Evolutionary conservation across 2,888 invertebrate species (phyloP).

Genomic region (Aspidiotus destructor): DNA sequence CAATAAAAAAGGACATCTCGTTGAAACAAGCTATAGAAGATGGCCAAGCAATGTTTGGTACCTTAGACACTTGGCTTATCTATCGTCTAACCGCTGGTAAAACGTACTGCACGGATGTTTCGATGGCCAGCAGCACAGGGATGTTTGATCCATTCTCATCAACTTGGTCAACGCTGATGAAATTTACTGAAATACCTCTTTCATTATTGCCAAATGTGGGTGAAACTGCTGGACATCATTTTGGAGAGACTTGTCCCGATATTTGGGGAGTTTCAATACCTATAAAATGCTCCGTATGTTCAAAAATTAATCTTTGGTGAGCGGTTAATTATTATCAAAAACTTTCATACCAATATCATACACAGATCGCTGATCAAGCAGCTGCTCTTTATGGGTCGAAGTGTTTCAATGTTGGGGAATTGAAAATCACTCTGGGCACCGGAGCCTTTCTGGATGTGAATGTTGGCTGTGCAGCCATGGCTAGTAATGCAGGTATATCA

Average conservation of each 20-base stretch:
- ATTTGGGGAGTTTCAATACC: slow-evolving; percentile 69
- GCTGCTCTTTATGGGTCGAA: slow-evolving; percentile 82
- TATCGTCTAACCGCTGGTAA: slow-evolving; percentile 54
- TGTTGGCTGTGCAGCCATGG: slow-evolving; percentile 49
- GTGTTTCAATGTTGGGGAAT: slow-evolving; percentile 64
- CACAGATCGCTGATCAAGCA: slow-evolving; percentile 75
- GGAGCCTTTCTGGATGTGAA: slow-evolving; percentile 82
- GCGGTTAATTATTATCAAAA: not conserved
- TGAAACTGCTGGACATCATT: slow-evolving; percentile 62
- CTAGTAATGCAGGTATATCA: slow-evolving; percentile 18
- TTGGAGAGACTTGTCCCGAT: slow-evolving; percentile 55
- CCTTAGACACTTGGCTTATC: slow-evolving; percentile 87
- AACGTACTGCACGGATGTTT: slow-evolving; percentile 75
- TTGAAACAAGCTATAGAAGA: slow-evolving; percentile 55
- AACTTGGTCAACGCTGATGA: slow-evolving; percentile 64
- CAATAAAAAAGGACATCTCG: slow-evolving; percentile 58
- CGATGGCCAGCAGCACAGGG: slow-evolving; percentile 83
- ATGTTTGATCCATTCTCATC: slow-evolving; percentile 86
- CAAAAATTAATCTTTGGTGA: not conserved
- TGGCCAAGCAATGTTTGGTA: slow-evolving; percentile 67
- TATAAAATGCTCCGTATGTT: slow-evolving; percentile 64
- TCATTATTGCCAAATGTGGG: slow-evolving; percentile 70
- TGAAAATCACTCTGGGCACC: slow-evolving; percentile 84
- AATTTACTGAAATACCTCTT: slow-evolving; percentile 61
- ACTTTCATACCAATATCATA: slow-evolving; percentile 1